Conservation (phyloP, 2,888 invertebrate species). For the Abrostola triplasia region DNA sequence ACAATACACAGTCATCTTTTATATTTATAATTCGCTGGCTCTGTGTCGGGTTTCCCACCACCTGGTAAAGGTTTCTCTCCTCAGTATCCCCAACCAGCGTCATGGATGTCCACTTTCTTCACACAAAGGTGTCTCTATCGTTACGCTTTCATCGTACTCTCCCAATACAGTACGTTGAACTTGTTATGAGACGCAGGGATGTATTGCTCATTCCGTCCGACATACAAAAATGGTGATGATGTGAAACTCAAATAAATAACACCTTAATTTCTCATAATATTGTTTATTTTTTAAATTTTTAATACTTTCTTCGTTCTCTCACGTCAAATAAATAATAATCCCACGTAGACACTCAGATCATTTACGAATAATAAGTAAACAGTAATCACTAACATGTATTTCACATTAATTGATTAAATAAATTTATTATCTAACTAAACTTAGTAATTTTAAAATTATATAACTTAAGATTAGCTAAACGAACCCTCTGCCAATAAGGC, state of each 20-base stretch:
- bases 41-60: no score
- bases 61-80: no score
- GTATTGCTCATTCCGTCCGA: no score
- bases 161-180: no score
- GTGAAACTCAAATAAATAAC: slow-evolving; percentile 30
- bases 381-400: slow-evolving; percentile 56
- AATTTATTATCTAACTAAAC: slow-evolving; percentile 47
- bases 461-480: slow-evolving; percentile 56
- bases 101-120: no score
- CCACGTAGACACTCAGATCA: slow-evolving; percentile 71
- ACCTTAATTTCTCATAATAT: slow-evolving; percentile 28
- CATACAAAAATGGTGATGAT: not conserved
- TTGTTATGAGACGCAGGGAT: no score
- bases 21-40: no score
- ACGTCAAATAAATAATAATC: slow-evolving; percentile 68
- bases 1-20: no score
- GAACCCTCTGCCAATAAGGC: slow-evolving; percentile 60
- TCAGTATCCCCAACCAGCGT: no score
- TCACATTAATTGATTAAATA: slow-evolving; percentile 54
- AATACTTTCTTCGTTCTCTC: slow-evolving; percentile 57
- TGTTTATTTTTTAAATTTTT: slow-evolving; percentile 49
- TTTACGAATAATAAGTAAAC: slow-evolving; percentile 60
- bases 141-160: no score
- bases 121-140: no score
- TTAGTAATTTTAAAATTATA: slow-evolving; percentile 52